Conservation (phyloP, 2,888 invertebrate species). For the Keiferia lycopersicella region DNA sequence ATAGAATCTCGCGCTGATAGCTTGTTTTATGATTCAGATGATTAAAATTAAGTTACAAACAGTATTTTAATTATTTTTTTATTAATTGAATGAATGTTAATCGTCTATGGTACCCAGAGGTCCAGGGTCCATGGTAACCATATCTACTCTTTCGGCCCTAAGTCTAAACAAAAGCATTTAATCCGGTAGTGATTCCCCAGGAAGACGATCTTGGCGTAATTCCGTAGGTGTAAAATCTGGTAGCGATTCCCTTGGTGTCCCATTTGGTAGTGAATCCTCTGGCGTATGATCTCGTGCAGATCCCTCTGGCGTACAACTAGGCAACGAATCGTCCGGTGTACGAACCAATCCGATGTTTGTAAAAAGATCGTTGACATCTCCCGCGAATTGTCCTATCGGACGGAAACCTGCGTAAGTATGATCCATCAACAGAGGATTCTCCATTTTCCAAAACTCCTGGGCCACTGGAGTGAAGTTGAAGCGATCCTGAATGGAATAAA, state of each 20-base stretch:
- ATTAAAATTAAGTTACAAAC: too few species aligned
- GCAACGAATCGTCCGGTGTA: neutral
- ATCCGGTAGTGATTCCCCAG: neutral
- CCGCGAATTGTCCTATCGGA: neutral
- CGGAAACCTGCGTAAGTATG: neutral
- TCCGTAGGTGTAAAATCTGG: neutral
- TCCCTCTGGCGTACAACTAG: neutral
- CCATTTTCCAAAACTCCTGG: constrained; percentile 33
- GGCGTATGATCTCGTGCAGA: neutral
- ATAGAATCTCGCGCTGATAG: too few species aligned
- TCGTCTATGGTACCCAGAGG: too few species aligned
- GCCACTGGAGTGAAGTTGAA: constrained; percentile 26
- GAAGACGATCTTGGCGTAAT: too few species aligned
- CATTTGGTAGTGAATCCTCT: neutral
- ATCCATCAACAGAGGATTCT: neutral
- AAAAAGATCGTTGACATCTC: neutral
- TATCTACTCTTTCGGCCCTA: too few species aligned
- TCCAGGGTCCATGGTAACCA: too few species aligned
- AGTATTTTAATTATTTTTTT: too few species aligned
- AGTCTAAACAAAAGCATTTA: neutral
- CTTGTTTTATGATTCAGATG: too few species aligned
- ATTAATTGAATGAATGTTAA: too few species aligned
- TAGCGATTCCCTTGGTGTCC: neutral
- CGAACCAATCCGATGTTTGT: neutral
- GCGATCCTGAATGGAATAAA: neutral